Base-by-base conservation (phyloP, 2,113 vertebrate genomes). In the Lethenteron camtschaticum region DNA sequence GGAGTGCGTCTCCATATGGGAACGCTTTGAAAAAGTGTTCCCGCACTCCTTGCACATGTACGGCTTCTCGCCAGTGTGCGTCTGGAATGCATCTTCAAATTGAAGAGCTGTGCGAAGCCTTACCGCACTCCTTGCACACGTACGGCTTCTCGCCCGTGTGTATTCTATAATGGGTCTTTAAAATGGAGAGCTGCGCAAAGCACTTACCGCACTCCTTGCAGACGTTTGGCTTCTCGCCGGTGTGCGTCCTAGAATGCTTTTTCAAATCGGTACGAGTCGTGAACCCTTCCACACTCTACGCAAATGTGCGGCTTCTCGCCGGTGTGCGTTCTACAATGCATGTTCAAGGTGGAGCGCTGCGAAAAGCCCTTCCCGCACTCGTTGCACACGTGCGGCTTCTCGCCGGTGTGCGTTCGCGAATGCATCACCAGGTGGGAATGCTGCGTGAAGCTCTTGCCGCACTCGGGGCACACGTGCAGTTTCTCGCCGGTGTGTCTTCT, bases 341-440 rank as follows among this genome's bases (percentile, higher is more conserved):
- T n/a, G 9, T 66, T n/a, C n/a, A 66, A 24, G 10, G 63, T 16
- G 9, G 63, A 66, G 9, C n/a, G 63, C n/a, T 66, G 63, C n/a
- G 63, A 66, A 24, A 66, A 66, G 63, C n/a, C 63, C 63, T 66
- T 66, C 10, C n/a, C 63, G 63, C 63, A 66, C 9, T 16, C 63
- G n/a, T 66, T 66, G 63, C 63, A 66, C 63, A 66, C 63, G 10
- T 66, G 24, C 10, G 63, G 63, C n/a, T 24, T n/a, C 10, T 66
- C 63, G 9, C 63, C 63, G 63, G 63, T 77, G 71, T 79, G 78
- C 73, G 76, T 77, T 75, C 75, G 75, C 69, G 75, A 75, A 69
- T 77, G 78, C 11, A 74, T 75, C 74, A 75, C 76, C 71, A 78
- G 77, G 57, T 78, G 76, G 56, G 78, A 78, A 18, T 75, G 74